Conservation (phyloP, 2,797 vertebrate genomes). For the Decapterus maruadsi region DNA sequence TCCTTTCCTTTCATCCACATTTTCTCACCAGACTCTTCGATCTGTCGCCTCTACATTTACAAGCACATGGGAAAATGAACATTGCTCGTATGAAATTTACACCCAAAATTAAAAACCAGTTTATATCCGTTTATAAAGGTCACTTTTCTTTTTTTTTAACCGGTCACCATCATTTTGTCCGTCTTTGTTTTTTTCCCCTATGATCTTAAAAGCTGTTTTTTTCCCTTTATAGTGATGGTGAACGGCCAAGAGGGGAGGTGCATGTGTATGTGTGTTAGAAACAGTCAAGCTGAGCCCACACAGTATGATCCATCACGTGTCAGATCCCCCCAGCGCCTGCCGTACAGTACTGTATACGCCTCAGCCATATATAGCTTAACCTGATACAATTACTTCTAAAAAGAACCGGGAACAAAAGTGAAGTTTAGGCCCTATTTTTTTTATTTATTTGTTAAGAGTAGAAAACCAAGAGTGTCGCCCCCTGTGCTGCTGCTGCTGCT, state of each 20-base stretch:
- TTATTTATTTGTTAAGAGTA: slow-evolving; percentile 60
- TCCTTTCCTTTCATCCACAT: slow-evolving; percentile 29
- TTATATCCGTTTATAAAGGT: slow-evolving; percentile 33
- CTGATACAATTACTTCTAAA: slow-evolving; percentile 38
- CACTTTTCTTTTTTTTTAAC: slow-evolving; percentile 21
- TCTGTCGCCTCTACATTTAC: slow-evolving; percentile 44
- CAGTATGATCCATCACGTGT: slow-evolving; percentile 48
- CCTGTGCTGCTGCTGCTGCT: slow-evolving; percentile 13
- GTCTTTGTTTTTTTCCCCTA: slow-evolving; percentile 2
- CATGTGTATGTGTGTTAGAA: slow-evolving; percentile 21
- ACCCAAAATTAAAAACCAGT: slow-evolving; percentile 75
- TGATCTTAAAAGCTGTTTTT: slow-evolving; percentile 33
- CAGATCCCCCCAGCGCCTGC: slow-evolving; percentile 29
- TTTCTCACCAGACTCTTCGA: slow-evolving; percentile 32
- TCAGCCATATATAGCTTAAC: slow-evolving; percentile 51
- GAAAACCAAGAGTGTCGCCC: slow-evolving; percentile 34
- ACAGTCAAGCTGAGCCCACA: slow-evolving; percentile 42
- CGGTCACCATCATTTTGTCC: slow-evolving; percentile 48
- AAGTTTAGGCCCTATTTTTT: slow-evolving; percentile 56
- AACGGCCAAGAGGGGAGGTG: slow-evolving; percentile 33
- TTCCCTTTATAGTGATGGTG: slow-evolving; percentile 29
- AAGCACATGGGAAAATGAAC: slow-evolving; percentile 55
- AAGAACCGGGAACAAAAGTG: slow-evolving; percentile 62
- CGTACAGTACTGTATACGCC: not conserved
- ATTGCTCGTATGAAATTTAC: slow-evolving; percentile 70